Conservation (phyloP, 2,113 vertebrate species). For the Formicarius rufipectus region DNA sequence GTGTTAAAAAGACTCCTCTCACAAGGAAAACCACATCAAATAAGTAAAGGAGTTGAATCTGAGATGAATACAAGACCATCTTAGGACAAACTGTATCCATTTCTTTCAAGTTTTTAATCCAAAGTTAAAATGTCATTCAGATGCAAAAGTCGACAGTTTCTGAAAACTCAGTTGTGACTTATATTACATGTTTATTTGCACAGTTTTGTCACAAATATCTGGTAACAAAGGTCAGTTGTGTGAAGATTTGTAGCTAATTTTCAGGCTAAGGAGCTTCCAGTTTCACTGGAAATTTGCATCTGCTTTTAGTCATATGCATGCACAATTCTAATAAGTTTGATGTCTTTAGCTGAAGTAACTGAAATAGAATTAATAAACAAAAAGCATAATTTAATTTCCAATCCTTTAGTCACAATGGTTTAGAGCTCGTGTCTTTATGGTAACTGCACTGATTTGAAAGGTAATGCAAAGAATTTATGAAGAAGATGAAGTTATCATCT, state of each 20-base stretch:
- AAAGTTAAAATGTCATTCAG: neutral
- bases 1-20: rapidly evolving
- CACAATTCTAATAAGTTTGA: neutral
- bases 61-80: neutral
- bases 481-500: neutral
- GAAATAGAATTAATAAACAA: neutral
- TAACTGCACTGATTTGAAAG: neutral
- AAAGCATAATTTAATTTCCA: neutral
- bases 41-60: neutral
- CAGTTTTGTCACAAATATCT: neutral
- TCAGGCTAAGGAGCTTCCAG: neutral
- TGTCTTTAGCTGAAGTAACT: neutral
- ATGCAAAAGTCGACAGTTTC: neutral
- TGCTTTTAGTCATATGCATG: neutral
- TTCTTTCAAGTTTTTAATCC: neutral
- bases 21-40: neutral
- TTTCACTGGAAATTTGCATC: neutral
- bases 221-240: neutral
- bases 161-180: neutral
- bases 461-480: neutral
- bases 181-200: neutral
- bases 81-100: neutral
- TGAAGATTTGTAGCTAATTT: neutral
- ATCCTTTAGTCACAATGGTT: neutral
- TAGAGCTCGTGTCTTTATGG: neutral